Evolutionary conservation across 35 echinoderm and acorn worm genomes (phyloP).

Genomic region (Heliocidaris tuberculata): DNA sequence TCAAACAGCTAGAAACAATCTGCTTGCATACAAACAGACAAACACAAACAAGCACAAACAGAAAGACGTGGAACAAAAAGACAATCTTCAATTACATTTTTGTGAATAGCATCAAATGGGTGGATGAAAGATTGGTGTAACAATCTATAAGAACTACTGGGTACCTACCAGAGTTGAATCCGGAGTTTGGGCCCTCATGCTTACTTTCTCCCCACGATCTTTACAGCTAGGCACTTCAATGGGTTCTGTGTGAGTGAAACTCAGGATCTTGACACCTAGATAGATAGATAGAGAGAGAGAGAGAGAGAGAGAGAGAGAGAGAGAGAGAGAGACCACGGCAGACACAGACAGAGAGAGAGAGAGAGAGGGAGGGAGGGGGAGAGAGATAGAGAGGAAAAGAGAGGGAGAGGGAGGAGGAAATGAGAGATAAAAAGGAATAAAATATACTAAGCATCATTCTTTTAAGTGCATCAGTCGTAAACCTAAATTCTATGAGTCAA

Average conservation of each 20-base stretch:
- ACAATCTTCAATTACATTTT: no score
- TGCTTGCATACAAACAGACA: no score
- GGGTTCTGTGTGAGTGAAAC: conserved; percentile 85
- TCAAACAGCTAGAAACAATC: not conserved
- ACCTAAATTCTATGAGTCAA: not conserved
- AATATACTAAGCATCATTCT: not conserved
- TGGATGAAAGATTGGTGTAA: no score
- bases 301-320: not conserved
- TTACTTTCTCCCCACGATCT: conserved; percentile 48
- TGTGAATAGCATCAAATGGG: no score
- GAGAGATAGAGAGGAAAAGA: not conserved
- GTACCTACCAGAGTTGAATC: conserved; percentile 78
- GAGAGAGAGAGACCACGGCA: not conserved
- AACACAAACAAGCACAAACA: no score
- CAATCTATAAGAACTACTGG: not conserved
- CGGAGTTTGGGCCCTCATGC: conserved; percentile 53
- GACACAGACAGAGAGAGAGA: not conserved
- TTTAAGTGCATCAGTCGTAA: not conserved
- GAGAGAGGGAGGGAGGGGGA: not conserved
- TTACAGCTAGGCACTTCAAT: conserved; percentile 82
- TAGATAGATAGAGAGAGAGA: not conserved
- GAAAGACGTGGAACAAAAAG: no score
- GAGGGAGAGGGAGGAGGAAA: not conserved
- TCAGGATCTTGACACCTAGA: conserved; percentile 85
- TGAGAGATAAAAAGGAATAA: conserved; percentile 16